Conservation (phyloP, 1,140 invertebrate species). For the Protaetia brevitarsis region DNA sequence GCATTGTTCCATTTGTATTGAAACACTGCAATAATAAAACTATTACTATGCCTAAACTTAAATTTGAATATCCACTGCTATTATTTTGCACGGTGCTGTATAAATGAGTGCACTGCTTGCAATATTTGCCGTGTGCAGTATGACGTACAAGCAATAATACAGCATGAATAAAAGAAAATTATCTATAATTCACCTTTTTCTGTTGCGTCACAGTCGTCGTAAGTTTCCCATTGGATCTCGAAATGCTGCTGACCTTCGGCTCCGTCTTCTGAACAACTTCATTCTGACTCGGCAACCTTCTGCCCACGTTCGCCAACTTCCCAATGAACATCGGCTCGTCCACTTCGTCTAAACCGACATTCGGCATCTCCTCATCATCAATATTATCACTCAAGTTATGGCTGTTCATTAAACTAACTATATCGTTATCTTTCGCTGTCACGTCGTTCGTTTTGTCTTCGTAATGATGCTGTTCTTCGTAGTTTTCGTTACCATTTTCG, state of each 20-base stretch:
- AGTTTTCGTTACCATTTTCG: conserved; percentile 32
- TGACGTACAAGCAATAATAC: background rate
- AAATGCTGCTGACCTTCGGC: background rate
- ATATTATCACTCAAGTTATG: conserved; percentile 40
- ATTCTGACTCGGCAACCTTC: conserved; percentile 41
- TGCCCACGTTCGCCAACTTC: conserved; percentile 47
- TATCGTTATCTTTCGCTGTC: conserved; percentile 29
- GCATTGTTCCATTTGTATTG: too few relatives aligned
- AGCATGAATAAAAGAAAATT: background rate
- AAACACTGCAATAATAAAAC: too few relatives aligned
- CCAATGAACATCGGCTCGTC: conserved; percentile 34
- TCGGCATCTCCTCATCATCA: conserved; percentile 44
- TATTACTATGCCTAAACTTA: background rate
- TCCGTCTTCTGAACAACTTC: conserved; percentile 19
- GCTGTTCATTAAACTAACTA: conserved; percentile 44
- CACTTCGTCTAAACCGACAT: conserved; percentile 38
- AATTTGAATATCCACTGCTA: background rate
- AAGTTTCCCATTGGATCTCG: background rate
- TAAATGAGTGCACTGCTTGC: too few relatives aligned
- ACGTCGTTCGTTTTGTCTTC: conserved; percentile 25
- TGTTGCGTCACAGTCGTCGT: background rate
- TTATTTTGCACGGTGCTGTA: too few relatives aligned
- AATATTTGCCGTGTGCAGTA: background rate
- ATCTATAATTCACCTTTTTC: conserved; percentile 2
- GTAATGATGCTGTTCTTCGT: conserved; percentile 32